phyloP scores from a whole-genome alignment of 92 coral and sea anemone species.

The Anthopleura xanthogrammica region DNA sequence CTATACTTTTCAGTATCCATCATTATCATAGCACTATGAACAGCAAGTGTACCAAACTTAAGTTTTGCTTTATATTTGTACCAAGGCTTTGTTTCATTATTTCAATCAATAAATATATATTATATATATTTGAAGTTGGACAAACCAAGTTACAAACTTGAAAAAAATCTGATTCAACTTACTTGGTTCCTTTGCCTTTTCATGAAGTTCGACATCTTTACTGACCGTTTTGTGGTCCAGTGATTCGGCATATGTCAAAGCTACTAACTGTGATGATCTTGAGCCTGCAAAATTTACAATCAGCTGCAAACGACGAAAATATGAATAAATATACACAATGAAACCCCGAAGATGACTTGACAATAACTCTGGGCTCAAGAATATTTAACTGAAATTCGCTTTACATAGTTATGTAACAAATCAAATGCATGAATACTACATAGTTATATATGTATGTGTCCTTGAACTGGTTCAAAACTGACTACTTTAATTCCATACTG shows the following conservation, averaged over 20 bases:
- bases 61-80: not conserved
- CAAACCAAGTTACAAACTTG: not conserved
- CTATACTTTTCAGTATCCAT: not conserved
- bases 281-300: not conserved
- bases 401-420: not conserved
- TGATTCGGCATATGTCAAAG: not conserved
- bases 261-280: not conserved
- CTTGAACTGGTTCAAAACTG: not conserved
- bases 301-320: constrained; percentile 1
- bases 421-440: not conserved
- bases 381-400: not conserved
- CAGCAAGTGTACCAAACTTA: not conserved
- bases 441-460: not conserved
- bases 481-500: no score
- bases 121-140: not conserved
- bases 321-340: not conserved
- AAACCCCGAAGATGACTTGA: not conserved
- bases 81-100: not conserved
- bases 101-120: not conserved
- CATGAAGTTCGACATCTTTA: not conserved
- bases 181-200: not conserved
- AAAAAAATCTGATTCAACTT: not conserved
- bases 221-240: not conserved
- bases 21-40: not conserved
- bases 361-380: not conserved